Evolutionary conservation across 92 coral and sea anemone species (phyloP).

Genomic region (Desmophyllum pertusum): DNA sequence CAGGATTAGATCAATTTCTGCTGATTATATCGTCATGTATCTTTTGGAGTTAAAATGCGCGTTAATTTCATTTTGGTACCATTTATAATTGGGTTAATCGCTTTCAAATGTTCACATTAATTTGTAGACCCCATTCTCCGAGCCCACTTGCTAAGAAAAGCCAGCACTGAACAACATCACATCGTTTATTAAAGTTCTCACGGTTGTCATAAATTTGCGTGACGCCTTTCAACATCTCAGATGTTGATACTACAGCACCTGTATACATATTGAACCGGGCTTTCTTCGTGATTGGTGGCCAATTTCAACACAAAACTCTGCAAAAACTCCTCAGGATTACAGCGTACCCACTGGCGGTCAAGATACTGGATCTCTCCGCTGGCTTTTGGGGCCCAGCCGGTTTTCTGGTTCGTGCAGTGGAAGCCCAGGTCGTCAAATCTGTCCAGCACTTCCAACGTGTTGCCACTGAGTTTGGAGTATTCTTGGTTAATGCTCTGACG

Average conservation of each 20-base stretch:
- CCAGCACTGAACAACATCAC: too few species aligned
- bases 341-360: slow-evolving; percentile 70
- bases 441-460: slow-evolving; percentile 55
- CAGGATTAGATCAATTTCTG: too few species aligned
- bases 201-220: background rate
- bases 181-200: too few species aligned
- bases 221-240: background rate
- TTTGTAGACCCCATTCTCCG: too few species aligned
- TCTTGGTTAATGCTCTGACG: slow-evolving; percentile 19
- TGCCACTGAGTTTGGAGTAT: slow-evolving; percentile 42
- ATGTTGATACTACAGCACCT: slow-evolving; percentile 69
- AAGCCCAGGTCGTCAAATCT: slow-evolving; percentile 62
- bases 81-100: too few species aligned
- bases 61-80: too few species aligned
- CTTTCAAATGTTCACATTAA: too few species aligned
- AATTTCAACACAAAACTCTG: slow-evolving; percentile 59
- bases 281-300: slow-evolving; percentile 42
- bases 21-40: too few species aligned
- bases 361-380: slow-evolving; percentile 70
- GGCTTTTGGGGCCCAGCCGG: slow-evolving; percentile 71
- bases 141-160: too few species aligned
- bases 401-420: slow-evolving; percentile 55
- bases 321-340: slow-evolving; percentile 63
- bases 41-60: too few species aligned
- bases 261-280: slow-evolving; percentile 64